Evolutionary conservation across 2,113 vertebrate genomes (phyloP).

Genomic region (Poicephalus meyeri): DNA sequence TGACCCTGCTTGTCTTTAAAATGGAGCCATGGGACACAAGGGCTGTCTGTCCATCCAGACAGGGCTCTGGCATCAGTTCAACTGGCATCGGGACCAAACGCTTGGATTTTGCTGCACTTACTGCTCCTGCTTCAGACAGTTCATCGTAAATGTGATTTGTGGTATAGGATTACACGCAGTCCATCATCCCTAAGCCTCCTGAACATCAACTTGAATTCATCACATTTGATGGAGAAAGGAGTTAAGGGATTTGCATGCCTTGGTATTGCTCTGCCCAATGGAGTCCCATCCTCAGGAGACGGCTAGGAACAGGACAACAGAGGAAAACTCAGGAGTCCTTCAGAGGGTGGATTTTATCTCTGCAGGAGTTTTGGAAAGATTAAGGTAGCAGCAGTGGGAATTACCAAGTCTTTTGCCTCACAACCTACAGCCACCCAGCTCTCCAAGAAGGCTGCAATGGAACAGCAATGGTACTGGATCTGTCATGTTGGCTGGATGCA

Average conservation of each 20-base stretch:
- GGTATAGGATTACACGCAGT: constrained; percentile 15
- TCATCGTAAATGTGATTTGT: constrained; percentile 39
- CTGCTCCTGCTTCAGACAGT: constrained; percentile 34
- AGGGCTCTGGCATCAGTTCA: neutral
- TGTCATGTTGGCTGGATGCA: fast-evolving
- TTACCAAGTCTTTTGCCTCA: neutral
- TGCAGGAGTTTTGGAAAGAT: neutral
- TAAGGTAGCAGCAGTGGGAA: neutral
- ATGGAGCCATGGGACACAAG: neutral
- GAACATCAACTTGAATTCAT: constrained; percentile 54
- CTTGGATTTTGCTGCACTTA: constrained; percentile 18
- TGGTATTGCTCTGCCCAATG: neutral
- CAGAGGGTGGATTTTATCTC: neutral
- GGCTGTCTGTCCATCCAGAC: neutral
- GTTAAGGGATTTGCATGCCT: constrained; percentile 48
- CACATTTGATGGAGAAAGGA: constrained; percentile 40
- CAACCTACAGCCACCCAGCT: neutral
- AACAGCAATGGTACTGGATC: fast-evolving
- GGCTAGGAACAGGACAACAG: neutral
- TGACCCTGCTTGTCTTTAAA: neutral
- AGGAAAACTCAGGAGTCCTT: neutral
- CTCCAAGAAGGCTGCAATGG: neutral
- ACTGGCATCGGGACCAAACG: neutral
- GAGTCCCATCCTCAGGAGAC: neutral
- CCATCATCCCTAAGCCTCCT: constrained; percentile 40